phyloP scores from a whole-genome alignment of 2,797 vertebrate species.

The Cirrhinus molitorella region DNA sequence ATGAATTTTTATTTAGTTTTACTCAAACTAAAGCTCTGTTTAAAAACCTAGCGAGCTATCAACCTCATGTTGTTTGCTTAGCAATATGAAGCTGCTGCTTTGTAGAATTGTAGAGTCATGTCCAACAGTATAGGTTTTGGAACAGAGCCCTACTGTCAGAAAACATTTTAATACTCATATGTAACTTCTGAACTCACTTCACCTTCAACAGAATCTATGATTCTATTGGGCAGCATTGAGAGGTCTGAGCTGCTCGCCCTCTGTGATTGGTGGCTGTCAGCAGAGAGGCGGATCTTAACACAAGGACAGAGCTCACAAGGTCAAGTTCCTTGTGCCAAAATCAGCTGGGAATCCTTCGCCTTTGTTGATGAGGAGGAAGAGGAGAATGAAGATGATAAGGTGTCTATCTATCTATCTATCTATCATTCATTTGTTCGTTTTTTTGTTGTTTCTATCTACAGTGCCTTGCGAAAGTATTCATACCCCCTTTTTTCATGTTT shows the following conservation, averaged over 20 bases:
- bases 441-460: no score
- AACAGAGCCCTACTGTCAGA: not conserved
- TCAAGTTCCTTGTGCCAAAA: slow-evolving; percentile 67
- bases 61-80: not conserved
- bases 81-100: not conserved
- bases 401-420: slow-evolving; percentile 27
- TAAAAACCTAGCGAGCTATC: not conserved
- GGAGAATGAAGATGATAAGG: slow-evolving; percentile 81
- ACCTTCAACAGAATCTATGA: slow-evolving; percentile 87
- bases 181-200: slow-evolving; percentile 17
- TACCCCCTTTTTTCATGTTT: no score
- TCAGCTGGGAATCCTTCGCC: slow-evolving; percentile 87
- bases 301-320: slow-evolving; percentile 73
- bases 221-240: slow-evolving; percentile 92
- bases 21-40: not conserved
- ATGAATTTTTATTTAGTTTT: not conserved
- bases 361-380: slow-evolving; percentile 91
- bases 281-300: slow-evolving; percentile 84
- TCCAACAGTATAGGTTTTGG: not conserved
- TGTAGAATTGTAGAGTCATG: not conserved
- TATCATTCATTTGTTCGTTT: not conserved
- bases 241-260: slow-evolving; percentile 88
- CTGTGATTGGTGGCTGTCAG: slow-evolving; percentile 87
- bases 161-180: slow-evolving; percentile 16
- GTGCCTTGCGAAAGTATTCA: no score